Evolutionary conservation across 2,888 invertebrate species (phyloP), one percentile per base, ranked within the genome.

Genomic region (Netelia virgata): DNA sequence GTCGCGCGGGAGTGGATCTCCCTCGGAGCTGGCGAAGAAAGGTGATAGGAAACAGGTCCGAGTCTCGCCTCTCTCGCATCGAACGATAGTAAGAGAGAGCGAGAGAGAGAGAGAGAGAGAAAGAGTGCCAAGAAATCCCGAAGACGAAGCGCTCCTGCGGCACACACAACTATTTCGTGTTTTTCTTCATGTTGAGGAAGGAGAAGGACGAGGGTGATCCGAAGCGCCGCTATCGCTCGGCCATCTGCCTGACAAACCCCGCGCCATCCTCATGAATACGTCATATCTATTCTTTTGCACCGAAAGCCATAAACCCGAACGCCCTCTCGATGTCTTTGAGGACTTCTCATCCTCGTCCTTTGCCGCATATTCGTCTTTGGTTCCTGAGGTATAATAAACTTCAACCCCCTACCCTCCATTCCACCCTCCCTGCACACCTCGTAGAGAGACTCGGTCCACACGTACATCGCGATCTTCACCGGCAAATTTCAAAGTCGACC

Each of bases 41-140:
- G 91, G 92, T 91, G 92, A 93, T 92, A 92, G 92, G 91, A 92
- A 93, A 93, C 92, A 91, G 91, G 92, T 93, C 92, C 91, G 88
- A 28, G 90, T 92, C 90, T 92, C 92, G 92, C 92, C 91, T 91
- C 84, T 81, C 82, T 23, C 73, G 75, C 59, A 74, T 72, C 66
- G 82, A 70, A 64, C 23, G 43, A 36, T 18, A 57, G 55, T n/a
- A 61, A 78, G 43, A 50, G 14, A 61, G 55, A 55, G 55, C 3
- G 55, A 16, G 16, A 50, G 50, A 59, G 50, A n/a, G 41, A 36
- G 8, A 66, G 59, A 69, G 70, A 73, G 57, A 41, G 57, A 50
- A 28, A 41, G 10, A 59, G 50, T 53, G 64, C 41, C 76, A 68
- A 80, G 63, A 75, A 74, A 72, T 59, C 74, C 74, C 59, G 18